Evolutionary conservation across 1,140 invertebrate genomes (phyloP).

Genomic region (Goniozus legneri): DNA sequence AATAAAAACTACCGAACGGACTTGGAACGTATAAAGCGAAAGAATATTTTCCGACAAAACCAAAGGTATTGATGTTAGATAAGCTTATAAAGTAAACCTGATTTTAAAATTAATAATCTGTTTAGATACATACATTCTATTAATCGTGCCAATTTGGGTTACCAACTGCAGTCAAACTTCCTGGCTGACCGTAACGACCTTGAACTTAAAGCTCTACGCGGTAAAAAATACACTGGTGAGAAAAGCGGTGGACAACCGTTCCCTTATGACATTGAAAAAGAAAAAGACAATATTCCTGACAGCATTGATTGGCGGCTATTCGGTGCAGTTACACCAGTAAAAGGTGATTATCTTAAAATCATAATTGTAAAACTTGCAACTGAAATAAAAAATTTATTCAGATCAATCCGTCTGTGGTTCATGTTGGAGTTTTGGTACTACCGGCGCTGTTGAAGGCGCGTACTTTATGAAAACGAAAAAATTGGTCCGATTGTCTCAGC

Average conservation of each 20-base stretch:
- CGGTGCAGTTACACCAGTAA: conserved; percentile 92
- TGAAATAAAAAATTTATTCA: conserved; percentile 31
- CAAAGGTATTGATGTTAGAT: conserved; percentile 57
- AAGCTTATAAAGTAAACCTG: neutral
- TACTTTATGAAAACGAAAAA: conserved; percentile 80
- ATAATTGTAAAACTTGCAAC: conserved; percentile 10
- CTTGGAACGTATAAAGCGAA: conserved; percentile 67
- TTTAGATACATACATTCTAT: conserved; percentile 78
- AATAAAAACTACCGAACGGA: conserved; percentile 64
- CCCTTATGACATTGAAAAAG: conserved; percentile 59
- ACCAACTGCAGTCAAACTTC: conserved; percentile 80
- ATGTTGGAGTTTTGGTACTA: conserved; percentile 95
- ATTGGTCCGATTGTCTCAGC: conserved; percentile 80
- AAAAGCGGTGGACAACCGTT: conserved; percentile 75
- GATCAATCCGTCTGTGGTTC: conserved; percentile 96
- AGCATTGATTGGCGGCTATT: conserved; percentile 85
- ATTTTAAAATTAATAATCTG: neutral
- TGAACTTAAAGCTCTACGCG: conserved; percentile 78
- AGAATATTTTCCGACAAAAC: conserved; percentile 86
- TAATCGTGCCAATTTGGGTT: conserved; percentile 76
- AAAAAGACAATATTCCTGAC: conserved; percentile 60
- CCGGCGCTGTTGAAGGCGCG: conserved; percentile 89
- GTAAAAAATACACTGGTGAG: conserved; percentile 62
- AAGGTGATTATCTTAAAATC: conserved; percentile 60
- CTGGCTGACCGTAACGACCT: conserved; percentile 77